Evolutionary conservation across 2,888 invertebrate genomes (phyloP), one percentile per base, ranked within the genome.

Genomic region (Lithophane leautieri): DNA sequence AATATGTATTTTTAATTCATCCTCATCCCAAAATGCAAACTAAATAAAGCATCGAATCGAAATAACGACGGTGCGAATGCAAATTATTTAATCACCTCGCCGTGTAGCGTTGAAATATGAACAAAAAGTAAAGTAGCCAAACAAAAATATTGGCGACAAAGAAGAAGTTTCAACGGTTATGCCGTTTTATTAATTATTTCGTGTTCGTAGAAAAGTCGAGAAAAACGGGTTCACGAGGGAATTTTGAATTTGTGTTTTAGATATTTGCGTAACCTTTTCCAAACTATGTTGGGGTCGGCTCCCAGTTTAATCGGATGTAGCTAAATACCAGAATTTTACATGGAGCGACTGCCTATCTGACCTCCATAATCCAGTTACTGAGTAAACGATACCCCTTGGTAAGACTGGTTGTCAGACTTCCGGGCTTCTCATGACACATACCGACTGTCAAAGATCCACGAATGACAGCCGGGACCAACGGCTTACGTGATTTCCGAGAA

Each of bases 71-170:
- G 82, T 85, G 78, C 78, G 85, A 85, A 82, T 84, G 89, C 87
- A 90, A 92, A 92, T 91, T 88, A 89, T 91, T 90, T 92, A 92
- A 92, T 92, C 90, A 89, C 89, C 86, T 89, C 81, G 77, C 84
- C 82, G 86, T 79, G 65, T 82, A 87, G 76, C 70, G 72, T 68
- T 79, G 85, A 84, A 87, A 87, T 90, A 86, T 87, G 73, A 85
- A 78, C 73, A 85, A 86, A 88, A 88, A 82, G 89, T 84, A 82
- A 86, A 90, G 88, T 86, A 84, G 81, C 85, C 83, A 86, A 82
- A 88, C 86, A 89, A 90, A 89, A 85, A 81, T 85, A 85, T 71
- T 62, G 82, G 70, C 80, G 78, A 79, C 83, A 44, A 78, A 69
- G 82, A 80, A 67, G 73, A 83, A 84, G 76, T 81, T 84, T 79